phyloP scores from a whole-genome alignment of 1,140 invertebrate species.

The Solenopsis invicta region DNA sequence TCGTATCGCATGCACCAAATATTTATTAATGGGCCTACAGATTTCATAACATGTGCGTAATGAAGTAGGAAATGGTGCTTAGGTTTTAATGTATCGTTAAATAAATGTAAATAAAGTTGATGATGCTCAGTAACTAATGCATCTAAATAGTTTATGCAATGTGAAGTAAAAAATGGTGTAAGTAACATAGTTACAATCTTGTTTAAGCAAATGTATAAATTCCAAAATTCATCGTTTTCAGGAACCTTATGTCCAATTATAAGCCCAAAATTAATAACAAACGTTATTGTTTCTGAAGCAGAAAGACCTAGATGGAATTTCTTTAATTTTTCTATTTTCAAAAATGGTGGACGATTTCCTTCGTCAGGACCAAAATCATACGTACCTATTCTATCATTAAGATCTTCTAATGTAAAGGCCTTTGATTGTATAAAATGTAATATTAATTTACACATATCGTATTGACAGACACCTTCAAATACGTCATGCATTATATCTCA shows the following conservation, averaged over 20 bases:
- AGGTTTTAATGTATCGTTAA: background rate
- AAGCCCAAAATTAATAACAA: background rate
- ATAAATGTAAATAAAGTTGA: background rate
- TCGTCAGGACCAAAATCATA: background rate
- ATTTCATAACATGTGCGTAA: background rate
- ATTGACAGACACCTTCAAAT: background rate
- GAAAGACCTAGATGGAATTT: background rate
- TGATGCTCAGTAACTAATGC: background rate
- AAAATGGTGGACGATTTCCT: background rate
- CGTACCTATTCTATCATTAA: background rate
- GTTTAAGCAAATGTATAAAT: background rate
- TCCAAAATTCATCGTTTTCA: background rate
- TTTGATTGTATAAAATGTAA: background rate
- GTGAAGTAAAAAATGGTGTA: background rate
- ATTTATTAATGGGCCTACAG: background rate
- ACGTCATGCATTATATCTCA: background rate
- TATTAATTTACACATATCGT: conserved; percentile 7
- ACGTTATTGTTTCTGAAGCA: conserved; percentile 11
- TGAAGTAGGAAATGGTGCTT: background rate
- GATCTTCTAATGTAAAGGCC: background rate
- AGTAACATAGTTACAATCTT: conserved; percentile 3
- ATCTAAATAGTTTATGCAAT: background rate
- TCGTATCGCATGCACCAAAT: background rate
- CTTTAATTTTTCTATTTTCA: too few species aligned
- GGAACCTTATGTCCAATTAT: background rate